phyloP scores from a whole-genome alignment of 1,140 invertebrate species.

The Asbolus verrucosus region DNA sequence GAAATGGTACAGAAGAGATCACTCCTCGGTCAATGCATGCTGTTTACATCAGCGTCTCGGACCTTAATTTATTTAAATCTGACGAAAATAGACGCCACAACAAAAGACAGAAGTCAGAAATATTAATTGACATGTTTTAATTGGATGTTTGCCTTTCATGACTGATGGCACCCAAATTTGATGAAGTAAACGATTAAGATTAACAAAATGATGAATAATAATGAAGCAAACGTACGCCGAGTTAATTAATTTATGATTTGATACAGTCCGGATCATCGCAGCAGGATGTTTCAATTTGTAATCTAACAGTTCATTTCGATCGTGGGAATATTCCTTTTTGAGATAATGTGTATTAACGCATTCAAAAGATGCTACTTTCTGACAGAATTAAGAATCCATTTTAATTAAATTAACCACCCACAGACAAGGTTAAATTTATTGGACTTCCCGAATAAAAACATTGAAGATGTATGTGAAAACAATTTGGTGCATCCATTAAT shows the following conservation, averaged over 20 bases:
- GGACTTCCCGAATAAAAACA: no score
- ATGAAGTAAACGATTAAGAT: background rate
- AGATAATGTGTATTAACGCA: background rate
- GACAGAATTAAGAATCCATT: no score
- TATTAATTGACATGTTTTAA: background rate
- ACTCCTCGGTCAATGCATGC: background rate
- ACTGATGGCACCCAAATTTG: background rate
- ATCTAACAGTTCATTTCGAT: background rate
- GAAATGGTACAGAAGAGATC: background rate
- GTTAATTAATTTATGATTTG: constrained; percentile 11
- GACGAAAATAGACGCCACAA: no score
- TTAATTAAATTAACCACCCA: no score
- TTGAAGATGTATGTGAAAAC: no score
- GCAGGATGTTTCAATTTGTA: constrained; percentile 1
- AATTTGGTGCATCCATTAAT: no score
- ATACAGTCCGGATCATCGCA: constrained; percentile 1
- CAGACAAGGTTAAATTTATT: no score
- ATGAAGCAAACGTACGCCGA: background rate
- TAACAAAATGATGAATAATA: background rate
- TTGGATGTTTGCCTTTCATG: no score
- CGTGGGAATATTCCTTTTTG: background rate
- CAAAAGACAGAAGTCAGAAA: no score
- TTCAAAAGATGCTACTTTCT: constrained; percentile 9
- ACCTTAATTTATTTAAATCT: background rate
- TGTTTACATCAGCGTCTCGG: constrained; percentile 6